Percentiles rank a stretch among this genome's conserved stretches.
Conservation (phyloP, 2,888 invertebrate species). For the Ceriagrion tenellum region DNA sequence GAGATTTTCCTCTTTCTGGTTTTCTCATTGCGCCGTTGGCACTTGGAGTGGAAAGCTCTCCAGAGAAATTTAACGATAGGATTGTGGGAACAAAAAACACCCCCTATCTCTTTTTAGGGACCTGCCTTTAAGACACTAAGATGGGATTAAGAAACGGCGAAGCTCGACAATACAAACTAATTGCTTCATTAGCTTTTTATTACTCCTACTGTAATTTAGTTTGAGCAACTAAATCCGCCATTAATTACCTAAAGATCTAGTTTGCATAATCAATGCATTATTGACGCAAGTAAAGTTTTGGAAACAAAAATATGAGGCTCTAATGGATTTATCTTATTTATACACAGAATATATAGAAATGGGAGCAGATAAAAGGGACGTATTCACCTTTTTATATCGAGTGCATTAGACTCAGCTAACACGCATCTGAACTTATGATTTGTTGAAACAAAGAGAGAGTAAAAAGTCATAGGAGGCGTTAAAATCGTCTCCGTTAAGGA, state of each 20-base stretch:
- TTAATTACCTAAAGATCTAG: too few species aligned
- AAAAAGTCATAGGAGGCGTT: background rate
- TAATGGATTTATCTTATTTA: too few species aligned
- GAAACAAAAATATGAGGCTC: too few species aligned
- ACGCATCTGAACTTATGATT: background rate
- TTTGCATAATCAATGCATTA: too few species aligned
- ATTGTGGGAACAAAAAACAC: background rate
- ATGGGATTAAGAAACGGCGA: background rate
- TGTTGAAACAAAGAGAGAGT: background rate
- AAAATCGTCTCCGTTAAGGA: background rate
- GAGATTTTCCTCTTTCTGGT: background rate
- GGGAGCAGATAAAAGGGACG: background rate
- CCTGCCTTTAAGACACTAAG: background rate
- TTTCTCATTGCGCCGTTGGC: background rate
- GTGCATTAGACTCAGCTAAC: background rate
- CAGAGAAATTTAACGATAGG: background rate
- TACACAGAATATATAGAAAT: too few species aligned
- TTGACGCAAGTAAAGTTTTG: too few species aligned
- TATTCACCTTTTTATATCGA: too few species aligned
- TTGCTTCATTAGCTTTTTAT: background rate
- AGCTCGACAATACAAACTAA: background rate
- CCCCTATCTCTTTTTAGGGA: background rate
- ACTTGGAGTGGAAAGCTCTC: background rate
- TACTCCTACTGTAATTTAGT: background rate
- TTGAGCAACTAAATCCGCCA: background rate